Evolutionary conservation across 2,888 invertebrate genomes (phyloP), one percentile per base, ranked within the genome.

Genomic region (Trisateles emortualis): DNA sequence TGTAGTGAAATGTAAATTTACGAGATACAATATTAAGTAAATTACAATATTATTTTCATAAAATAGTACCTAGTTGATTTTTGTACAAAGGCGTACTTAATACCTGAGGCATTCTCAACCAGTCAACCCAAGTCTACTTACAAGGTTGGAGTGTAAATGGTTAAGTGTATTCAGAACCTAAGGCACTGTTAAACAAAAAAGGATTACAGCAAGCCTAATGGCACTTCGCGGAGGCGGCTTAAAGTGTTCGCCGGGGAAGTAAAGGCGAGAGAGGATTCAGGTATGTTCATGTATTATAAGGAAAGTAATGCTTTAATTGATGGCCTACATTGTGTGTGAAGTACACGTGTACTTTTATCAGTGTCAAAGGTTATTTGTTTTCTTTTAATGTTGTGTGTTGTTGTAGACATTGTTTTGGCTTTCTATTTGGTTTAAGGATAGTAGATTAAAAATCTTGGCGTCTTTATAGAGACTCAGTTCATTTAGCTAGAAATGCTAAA

Each of bases 201-300:
- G 66, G 70, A 71, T 71, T 69, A 72, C 59, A 54, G 45, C 52
- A 51, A 69, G 56, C 59, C 58, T 65, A 70, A 72, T 70, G 60
- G 65, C 59, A 63, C 65, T 63, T 53, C 45, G 46, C 55, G 51
- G 51, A 24, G 50, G 47, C 52, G 62, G 71, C 59, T 70, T 62
- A 70, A 61, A 68, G 40, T 36, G 56, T 44, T 57, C 13, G 16
- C 14, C 42, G 40, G 42, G 11, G 36, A 36, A 24, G 10, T 22
- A 11, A 13, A 2, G 1, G 17, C 8, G 11, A 17, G 17, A 2
- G 17, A 10, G 17, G 11, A 17, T 17, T 40, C 48, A 48, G 48
- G 48, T 41, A 40, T 16, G 40, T 47, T 22, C 13, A n/a, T 48
- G 47, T 49, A 63, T 67, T 63, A 52, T 52, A 45, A 51, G 44